Base-by-base conservation (phyloP, 2,113 vertebrate genomes). In the Tupaia chinensis region DNA sequence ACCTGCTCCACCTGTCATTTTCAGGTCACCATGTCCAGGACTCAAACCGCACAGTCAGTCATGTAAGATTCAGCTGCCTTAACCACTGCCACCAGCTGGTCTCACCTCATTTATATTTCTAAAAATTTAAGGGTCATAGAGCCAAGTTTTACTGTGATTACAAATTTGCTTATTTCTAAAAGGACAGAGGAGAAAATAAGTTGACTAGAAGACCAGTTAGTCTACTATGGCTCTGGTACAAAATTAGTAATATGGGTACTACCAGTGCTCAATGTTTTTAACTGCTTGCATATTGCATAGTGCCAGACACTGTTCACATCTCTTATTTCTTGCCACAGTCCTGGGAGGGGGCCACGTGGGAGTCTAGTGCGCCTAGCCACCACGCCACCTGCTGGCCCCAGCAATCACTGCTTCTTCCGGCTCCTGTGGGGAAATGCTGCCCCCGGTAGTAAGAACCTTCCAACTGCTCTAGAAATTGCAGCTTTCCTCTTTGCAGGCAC, bases 121-220 rank as follows among this genome's bases (percentile, higher is more conserved):
- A 76, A 87, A 82, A 74, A 68, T 77, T 56, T 66, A 90, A 88
- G 25, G 12, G 53, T 32, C 29, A 66, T 17, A 17, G 22, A 91
- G 61, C 17, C 61, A 96, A 90, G 2, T 94, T 95, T 93, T 93
- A 3, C 27, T 95, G 22, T 97, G 8, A n/a, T 87, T 77, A 53
- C 94, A 90, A 65, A 69, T 15, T 29, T 54, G 34, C 17, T 85
- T 13, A 81, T 88, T 27, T 53, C 66, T 87, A 61, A 87, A 96
- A 91, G 20, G n/a, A 12, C 15, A 78, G 22, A 86, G 25, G 9
- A 86, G 16, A 91, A 95, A 91, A 74, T 83, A 74, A 96, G 58
- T 93, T 86, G 54, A 88, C 32, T 79, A 34, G 14, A 12, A 96
- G n/a, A 15, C 23, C 34, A 94, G 23, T 56, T 91, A 86, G 76